Conservation (phyloP, 2,113 vertebrate species). For the Bambusicola thoracicus region DNA sequence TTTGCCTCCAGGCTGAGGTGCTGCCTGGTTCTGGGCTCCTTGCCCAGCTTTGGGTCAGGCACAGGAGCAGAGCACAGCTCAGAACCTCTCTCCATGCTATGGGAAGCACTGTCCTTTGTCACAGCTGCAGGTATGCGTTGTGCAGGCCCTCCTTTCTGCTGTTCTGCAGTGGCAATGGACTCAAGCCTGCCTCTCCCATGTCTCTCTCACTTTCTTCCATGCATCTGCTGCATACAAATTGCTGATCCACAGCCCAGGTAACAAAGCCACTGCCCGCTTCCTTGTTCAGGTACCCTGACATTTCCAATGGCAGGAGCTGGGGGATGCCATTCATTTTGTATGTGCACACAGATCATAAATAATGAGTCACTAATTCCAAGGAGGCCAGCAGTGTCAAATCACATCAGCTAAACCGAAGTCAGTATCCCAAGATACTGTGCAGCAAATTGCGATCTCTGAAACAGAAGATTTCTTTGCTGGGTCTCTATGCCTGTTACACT, state of each 20-base stretch:
- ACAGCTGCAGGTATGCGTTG: neutral
- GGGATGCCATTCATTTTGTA: neutral
- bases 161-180: neutral
- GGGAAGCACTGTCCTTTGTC: neutral
- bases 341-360: neutral
- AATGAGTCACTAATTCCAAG: neutral
- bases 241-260: neutral
- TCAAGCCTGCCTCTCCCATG: neutral
- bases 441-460: neutral
- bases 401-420: neutral
- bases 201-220: neutral
- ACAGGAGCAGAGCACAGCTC: neutral
- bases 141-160: neutral
- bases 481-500: neutral
- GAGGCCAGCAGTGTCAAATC: neutral
- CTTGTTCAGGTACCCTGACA: neutral
- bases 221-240: neutral
- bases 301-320: neutral
- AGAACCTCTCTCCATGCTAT: neutral
- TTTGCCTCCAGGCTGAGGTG: neutral
- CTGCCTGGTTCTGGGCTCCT: neutral
- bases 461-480: neutral
- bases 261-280: neutral
- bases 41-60: neutral
- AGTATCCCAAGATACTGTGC: neutral